phyloP scores from a whole-genome alignment of 2,797 vertebrate species.

The Sebastes taczanowskii region DNA sequence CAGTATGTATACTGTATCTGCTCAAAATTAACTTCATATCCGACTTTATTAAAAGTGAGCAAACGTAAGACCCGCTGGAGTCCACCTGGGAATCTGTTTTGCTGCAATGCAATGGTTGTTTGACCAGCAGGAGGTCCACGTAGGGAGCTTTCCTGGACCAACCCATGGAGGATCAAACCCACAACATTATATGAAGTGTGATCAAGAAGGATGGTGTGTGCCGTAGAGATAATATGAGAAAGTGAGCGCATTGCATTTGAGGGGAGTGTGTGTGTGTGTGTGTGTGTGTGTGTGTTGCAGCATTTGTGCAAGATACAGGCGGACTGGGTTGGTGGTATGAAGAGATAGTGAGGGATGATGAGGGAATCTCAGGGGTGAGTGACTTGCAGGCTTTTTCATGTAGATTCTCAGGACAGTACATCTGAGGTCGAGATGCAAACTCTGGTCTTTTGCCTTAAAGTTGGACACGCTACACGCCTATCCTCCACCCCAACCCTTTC shows the following conservation, averaged over 20 bases:
- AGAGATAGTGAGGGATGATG: slow-evolving; percentile 7
- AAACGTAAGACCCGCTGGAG: slow-evolving; percentile 19
- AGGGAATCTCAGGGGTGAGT: slow-evolving; percentile 16
- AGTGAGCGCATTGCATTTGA: slow-evolving; percentile 1
- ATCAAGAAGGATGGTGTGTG: slow-evolving; percentile 2
- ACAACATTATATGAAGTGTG: slow-evolving; percentile 9
- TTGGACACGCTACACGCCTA: not conserved
- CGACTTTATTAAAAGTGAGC: slow-evolving; percentile 25
- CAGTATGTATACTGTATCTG: slow-evolving; percentile 6
- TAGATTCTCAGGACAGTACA: not conserved
- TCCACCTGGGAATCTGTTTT: slow-evolving; percentile 15
- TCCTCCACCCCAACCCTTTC: not conserved
- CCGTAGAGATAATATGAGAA: not conserved
- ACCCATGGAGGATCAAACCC: slow-evolving; percentile 21
- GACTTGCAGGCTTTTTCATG: slow-evolving; percentile 17
- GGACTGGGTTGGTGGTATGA: slow-evolving; percentile 12
- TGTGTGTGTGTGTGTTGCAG: slow-evolving; percentile 20
- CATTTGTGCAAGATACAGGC: slow-evolving; percentile 20
- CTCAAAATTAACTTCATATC: slow-evolving; percentile 1
- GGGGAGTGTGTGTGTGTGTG: not conserved
- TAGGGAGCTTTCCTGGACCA: slow-evolving; percentile 1
- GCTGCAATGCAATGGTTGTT: slow-evolving; percentile 21
- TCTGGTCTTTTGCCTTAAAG: not conserved
- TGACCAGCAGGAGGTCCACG: slow-evolving; percentile 22
- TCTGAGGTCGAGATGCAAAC: not conserved